phyloP scores from a whole-genome alignment of 2,888 invertebrate species.

The Vanessa cardui region DNA sequence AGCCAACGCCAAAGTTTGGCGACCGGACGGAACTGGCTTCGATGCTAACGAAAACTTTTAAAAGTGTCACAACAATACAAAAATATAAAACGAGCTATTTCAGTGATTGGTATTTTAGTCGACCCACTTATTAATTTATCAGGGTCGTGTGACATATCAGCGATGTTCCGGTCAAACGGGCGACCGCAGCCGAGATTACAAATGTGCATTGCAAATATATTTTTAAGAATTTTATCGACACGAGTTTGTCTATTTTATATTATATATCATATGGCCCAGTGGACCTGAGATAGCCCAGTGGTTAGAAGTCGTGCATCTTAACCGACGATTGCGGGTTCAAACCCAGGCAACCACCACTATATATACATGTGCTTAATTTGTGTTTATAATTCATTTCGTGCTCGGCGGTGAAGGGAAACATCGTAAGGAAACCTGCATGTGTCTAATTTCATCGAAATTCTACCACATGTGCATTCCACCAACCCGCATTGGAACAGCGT shows the following conservation, averaged over 20 bases:
- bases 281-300: no score
- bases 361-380: no score
- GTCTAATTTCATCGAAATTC: no score
- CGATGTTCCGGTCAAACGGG: constrained; percentile 36
- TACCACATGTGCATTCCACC: no score
- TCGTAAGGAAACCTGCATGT: no score
- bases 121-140: constrained; percentile 34
- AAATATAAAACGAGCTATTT: constrained; percentile 10
- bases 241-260: background rate
- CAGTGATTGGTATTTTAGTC: constrained; percentile 22
- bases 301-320: no score
- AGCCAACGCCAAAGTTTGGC: background rate
- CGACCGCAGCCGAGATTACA: constrained; percentile 27
- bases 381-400: no score
- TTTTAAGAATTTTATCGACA: background rate
- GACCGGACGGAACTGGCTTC: background rate
- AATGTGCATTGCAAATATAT: constrained; percentile 6
- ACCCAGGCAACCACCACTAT: no score
- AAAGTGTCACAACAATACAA: constrained; percentile 10
- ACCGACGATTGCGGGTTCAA: no score
- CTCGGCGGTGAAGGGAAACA: no score
- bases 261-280: no score
- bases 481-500: no score
- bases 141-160: constrained; percentile 33
- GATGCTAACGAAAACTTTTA: background rate